A percentile compares a stretch with the other conserved stretches of the same genome.
Evolutionary conservation across 1,140 invertebrate species (phyloP).

Genomic region (Agraylea sexmaculata): DNA sequence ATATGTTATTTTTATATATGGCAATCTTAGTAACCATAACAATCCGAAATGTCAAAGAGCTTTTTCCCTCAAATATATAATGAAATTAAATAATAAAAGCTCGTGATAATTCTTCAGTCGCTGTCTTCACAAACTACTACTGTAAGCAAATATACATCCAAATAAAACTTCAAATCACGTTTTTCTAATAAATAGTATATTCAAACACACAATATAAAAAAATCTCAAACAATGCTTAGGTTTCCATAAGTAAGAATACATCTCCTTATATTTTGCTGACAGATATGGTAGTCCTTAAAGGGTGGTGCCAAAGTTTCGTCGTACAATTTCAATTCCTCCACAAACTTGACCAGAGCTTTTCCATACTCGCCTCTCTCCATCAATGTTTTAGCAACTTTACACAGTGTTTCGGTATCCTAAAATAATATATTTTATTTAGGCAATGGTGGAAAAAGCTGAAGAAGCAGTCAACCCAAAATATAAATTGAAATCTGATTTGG

Average conservation of each 20-base stretch:
- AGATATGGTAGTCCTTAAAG: conserved; percentile 69
- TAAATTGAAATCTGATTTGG: conserved; percentile 33
- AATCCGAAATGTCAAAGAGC: too few species aligned
- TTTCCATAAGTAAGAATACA: conserved; percentile 62
- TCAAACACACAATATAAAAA: background rate
- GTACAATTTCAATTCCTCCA: conserved; percentile 57
- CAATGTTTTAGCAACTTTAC: conserved; percentile 48
- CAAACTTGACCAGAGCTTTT: conserved; percentile 54
- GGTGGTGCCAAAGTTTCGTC: conserved; percentile 61
- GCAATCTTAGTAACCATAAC: too few species aligned
- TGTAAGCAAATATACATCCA: too few species aligned
- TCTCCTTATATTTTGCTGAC: conserved; percentile 66
- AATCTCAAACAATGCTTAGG: conserved; percentile 27
- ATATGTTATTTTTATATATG: too few species aligned
- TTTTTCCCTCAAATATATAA: too few species aligned
- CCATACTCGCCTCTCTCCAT: conserved; percentile 50
- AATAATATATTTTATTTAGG: conserved; percentile 26
- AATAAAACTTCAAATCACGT: background rate
- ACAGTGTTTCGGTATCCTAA: conserved; percentile 63
- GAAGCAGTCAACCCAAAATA: conserved; percentile 31
- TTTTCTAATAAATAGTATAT: conserved; percentile 16
- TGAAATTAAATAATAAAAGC: too few species aligned
- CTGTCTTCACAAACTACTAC: too few species aligned
- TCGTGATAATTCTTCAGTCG: too few species aligned
- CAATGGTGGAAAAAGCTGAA: conserved; percentile 24